phyloP scores from a whole-genome alignment of 2,797 vertebrate genomes.

The Enoplosus armatus region DNA sequence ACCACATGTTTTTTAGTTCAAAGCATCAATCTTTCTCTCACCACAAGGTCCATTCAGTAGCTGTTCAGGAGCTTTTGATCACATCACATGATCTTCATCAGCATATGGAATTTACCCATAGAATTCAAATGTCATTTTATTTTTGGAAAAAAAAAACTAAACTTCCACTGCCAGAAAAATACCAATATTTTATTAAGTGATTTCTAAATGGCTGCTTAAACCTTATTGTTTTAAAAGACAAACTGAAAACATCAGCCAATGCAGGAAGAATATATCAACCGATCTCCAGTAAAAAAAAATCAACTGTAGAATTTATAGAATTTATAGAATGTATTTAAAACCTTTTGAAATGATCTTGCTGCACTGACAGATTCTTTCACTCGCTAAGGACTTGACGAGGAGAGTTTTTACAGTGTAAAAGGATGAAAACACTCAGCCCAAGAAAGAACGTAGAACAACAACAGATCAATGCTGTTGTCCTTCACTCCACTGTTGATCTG shows the following conservation, averaged over 20 bases:
- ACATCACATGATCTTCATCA: background rate
- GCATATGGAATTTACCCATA: background rate
- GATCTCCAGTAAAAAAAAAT: conserved; percentile 16
- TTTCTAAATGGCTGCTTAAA: background rate
- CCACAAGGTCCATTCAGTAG: background rate
- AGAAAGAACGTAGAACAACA: conserved; percentile 43
- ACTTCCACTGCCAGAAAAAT: background rate
- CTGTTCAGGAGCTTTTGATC: conserved; percentile 5
- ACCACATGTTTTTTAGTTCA: background rate
- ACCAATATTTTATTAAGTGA: background rate
- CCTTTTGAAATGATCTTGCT: conserved; percentile 5
- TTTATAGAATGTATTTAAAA: no score
- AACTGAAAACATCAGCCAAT: background rate
- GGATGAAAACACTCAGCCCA: background rate
- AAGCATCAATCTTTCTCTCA: background rate
- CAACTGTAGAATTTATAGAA: no score
- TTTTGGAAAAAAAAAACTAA: background rate
- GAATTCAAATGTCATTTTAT: background rate
- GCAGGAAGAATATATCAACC: background rate
- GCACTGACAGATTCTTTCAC: background rate
- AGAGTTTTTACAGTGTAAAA: background rate
- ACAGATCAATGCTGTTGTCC: conserved; percentile 36
- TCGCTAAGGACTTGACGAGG: background rate
- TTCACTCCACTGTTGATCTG: conserved; percentile 42
- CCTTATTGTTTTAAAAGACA: background rate